Evolutionary conservation across 2,797 vertebrate species (phyloP).

Genomic region (Bucorvus abyssinicus): DNA sequence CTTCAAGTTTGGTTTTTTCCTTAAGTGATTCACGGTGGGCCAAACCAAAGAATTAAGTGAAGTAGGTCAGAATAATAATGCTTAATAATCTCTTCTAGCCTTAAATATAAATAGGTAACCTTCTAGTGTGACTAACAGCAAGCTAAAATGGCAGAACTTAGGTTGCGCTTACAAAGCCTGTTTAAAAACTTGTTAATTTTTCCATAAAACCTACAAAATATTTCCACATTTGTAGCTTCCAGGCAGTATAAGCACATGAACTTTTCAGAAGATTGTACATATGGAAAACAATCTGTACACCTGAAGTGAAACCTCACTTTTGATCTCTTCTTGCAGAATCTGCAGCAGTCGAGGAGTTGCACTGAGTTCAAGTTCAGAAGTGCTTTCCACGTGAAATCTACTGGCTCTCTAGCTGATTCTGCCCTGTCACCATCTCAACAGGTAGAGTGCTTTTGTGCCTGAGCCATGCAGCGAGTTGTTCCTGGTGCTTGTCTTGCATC

Average conservation of each 20-base stretch:
- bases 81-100: neutral
- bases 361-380: slow-evolving; percentile 50
- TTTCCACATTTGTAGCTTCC: neutral
- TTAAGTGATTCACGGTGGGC: neutral
- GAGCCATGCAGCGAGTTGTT: neutral
- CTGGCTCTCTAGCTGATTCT: slow-evolving; percentile 39
- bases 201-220: neutral
- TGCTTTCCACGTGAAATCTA: slow-evolving; percentile 59
- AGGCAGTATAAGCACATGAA: neutral
- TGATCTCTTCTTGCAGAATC: slow-evolving; percentile 52
- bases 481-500: neutral
- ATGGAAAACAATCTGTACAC: neutral
- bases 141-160: neutral
- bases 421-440: slow-evolving; percentile 16
- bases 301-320: slow-evolving; percentile 3
- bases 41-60: neutral
- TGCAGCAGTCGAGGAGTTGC: neutral
- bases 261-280: neutral
- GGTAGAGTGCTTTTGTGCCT: slow-evolving; percentile 57
- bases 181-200: neutral
- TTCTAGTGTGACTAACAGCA: neutral
- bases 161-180: neutral
- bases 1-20: neutral
- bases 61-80: slow-evolving; percentile 13
- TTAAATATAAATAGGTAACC: neutral